Evolutionary conservation across 2,888 invertebrate species (phyloP).

Genomic region (Cenopis cana): DNA sequence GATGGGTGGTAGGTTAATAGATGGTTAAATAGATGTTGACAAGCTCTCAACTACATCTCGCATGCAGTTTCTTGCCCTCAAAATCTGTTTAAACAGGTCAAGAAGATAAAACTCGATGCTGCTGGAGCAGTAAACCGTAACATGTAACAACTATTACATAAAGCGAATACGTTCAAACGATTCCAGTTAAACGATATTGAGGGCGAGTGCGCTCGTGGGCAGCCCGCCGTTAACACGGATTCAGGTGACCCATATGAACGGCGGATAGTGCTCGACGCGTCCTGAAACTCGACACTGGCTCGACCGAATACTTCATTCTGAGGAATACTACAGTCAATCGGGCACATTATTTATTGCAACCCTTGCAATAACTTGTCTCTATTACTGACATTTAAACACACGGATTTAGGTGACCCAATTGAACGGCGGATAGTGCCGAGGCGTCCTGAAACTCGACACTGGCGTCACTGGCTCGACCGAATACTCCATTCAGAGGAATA

Average conservation of each 20-base stretch:
- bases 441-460: slow-evolving; percentile 60
- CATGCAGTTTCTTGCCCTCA: not conserved
- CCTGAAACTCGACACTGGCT: slow-evolving; percentile 55
- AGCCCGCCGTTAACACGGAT: slow-evolving; percentile 64
- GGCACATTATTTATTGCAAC: not conserved
- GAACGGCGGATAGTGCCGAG: slow-evolving; percentile 64
- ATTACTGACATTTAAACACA: slow-evolving; percentile 47
- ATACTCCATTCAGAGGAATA: slow-evolving; percentile 46
- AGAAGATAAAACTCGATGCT: slow-evolving; percentile 20
- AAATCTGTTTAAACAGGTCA: slow-evolving; percentile 26
- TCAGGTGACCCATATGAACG: slow-evolving; percentile 69
- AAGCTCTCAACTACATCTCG: not conserved
- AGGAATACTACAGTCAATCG: not conserved
- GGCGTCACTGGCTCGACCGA: slow-evolving; percentile 47
- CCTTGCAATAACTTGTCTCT: not conserved
- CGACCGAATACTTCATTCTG: slow-evolving; percentile 49
- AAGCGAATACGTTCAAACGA: slow-evolving; percentile 36
- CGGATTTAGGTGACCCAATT: slow-evolving; percentile 69
- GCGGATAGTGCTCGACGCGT: slow-evolving; percentile 64
- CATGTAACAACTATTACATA: slow-evolving; percentile 33
- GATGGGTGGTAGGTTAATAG: not conserved
- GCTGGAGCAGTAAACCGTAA: slow-evolving; percentile 28
- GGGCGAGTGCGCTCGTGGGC: slow-evolving; percentile 55
- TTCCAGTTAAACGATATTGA: slow-evolving; percentile 51
- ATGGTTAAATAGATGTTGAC: not conserved